These are phyloP conservation scores for Tauraco erythrolophus DNA, from an alignment of 2,113 vertebrate genomes.

Conservation along the genomic window DNA sequence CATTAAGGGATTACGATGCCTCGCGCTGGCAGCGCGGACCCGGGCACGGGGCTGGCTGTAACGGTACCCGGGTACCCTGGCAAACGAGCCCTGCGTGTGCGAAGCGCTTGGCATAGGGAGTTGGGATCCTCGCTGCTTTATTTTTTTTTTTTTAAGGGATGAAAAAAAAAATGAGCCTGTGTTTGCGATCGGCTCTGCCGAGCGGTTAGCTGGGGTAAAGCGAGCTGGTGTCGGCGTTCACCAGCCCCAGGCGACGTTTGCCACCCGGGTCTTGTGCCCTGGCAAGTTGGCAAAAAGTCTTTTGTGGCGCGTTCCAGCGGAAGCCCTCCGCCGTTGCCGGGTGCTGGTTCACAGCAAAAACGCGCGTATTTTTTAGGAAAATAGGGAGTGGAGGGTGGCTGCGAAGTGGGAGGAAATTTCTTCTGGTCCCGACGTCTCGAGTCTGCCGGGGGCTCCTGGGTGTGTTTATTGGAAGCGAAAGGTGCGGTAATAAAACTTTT, in stretches of 20 bases:
- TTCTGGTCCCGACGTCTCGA: not conserved
- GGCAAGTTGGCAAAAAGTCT: not conserved
- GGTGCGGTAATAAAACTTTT: accelerated
- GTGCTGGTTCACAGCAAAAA: not conserved
- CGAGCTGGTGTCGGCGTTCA: accelerated
- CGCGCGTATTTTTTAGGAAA: not conserved
- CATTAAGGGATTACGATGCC: not conserved
- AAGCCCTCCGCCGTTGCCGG: not conserved
- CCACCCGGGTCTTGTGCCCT: not conserved
- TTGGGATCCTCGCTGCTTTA: not conserved
- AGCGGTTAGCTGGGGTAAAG: not conserved
- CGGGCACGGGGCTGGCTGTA: not conserved
- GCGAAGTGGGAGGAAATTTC: not conserved
- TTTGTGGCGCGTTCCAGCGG: not conserved
- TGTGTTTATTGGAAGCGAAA: accelerated
- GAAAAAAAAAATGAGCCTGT: no score
- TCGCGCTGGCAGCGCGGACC: not conserved
- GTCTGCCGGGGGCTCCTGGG: not conserved
- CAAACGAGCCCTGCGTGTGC: accelerated
- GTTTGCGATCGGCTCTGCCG: not conserved
- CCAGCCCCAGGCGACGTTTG: not conserved
- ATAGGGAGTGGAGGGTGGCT: not conserved
- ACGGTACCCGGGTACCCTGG: not conserved
- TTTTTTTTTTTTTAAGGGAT: no score
- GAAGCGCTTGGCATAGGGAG: not conserved